phyloP scores from a whole-genome alignment of 2,113 vertebrate genomes.

The Eulacestoma nigropectus region DNA sequence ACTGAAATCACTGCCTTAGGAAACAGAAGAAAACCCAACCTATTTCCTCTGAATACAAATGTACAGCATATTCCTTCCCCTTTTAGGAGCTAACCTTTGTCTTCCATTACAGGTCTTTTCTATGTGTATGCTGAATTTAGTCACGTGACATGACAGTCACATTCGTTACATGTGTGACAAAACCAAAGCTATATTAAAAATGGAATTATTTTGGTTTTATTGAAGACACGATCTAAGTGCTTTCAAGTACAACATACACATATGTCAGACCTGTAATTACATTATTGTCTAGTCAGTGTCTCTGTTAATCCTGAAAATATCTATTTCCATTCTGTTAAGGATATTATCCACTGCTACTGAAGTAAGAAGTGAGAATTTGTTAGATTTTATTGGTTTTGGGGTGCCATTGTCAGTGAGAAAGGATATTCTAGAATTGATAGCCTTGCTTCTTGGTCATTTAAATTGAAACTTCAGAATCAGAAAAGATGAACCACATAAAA shows the following conservation, averaged over 20 bases:
- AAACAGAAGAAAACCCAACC: background rate
- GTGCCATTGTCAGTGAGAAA: background rate
- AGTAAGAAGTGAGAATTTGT: background rate
- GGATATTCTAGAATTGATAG: constrained; percentile 18
- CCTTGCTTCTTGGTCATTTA: constrained; percentile 38
- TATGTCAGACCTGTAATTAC: background rate
- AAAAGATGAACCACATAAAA: constrained; percentile 29
- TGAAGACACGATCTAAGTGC: background rate
- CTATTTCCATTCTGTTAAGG: background rate
- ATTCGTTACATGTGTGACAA: background rate
- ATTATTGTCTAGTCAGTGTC: background rate
- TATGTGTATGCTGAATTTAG: background rate
- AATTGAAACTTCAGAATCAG: constrained; percentile 43
- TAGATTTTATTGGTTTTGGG: background rate
- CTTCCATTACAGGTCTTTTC: background rate
- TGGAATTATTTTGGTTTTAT: accelerated
- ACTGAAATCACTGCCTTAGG: background rate
- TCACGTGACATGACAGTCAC: background rate
- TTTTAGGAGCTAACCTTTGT: background rate
- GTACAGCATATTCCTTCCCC: background rate
- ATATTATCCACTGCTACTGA: background rate
- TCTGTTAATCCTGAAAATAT: constrained; percentile 20
- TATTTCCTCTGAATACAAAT: background rate
- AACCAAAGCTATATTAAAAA: background rate
- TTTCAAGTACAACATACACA: background rate